Base-by-base conservation (phyloP, 2,113 vertebrate genomes). In the Ceyx melanurus region DNA sequence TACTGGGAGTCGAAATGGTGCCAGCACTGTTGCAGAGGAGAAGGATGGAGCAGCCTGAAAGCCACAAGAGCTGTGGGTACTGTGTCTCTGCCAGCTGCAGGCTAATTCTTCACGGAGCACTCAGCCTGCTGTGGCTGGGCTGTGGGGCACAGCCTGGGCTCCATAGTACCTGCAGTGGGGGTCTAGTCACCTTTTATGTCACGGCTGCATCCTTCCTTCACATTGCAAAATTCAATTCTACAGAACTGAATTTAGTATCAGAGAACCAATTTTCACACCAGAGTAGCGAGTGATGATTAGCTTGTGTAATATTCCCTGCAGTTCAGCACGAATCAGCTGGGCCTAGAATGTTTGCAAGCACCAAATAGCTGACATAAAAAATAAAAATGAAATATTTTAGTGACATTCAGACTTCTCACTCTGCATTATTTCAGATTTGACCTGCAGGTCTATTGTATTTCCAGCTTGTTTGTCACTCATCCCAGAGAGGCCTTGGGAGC, bases 91-190 rank as follows among this genome's bases (percentile, higher is more conserved):
- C 74, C 84, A 87, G 84, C 58, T 80, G 51, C 4, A 26, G 43
- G 19, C 17, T 80, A n/a, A 82, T 20, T 80, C 25, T 56, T 37
- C 10, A 5, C 26, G 25, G 29, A 45, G 26, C 31, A 79, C 11
- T 35, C n/a, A 84, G 8, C 40, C 35, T 4, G 1, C 14, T 22
- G 23, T 13, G 15, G 35, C 26, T 46, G 51, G 25, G 40, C 11
- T 53, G 3, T 20, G 42, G 16, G 28, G 6, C 31, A 65, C 58
- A 61, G 26, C 13, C 45, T 42, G 14, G 40, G 7, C 20, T 42
- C 40, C 1, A 0, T 2, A 7, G 5, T 31, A 70, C 28, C 46
- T 86, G 40, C 48, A 51, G n/a, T 23, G 17, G 9, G 22, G 7
- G 0, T 89, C 4, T 15, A 31, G 23, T 23, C 31, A 79, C 17